These are phyloP conservation scores for Nymphalis io DNA, from an alignment of 1,140 invertebrate genomes.

Conservation along the genomic window DNA sequence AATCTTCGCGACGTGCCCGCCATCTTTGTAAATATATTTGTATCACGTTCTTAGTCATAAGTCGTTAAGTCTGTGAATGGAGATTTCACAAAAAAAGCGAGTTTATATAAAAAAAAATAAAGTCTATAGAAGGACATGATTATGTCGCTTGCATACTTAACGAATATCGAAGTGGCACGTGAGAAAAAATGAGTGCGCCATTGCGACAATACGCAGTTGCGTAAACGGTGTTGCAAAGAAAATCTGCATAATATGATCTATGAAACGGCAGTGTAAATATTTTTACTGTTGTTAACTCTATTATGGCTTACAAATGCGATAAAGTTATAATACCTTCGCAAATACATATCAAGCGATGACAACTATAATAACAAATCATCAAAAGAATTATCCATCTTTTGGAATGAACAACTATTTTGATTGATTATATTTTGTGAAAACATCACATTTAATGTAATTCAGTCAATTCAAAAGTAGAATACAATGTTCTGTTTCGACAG, in stretches of 20 bases:
- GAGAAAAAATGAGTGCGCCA: slow-evolving; percentile 52
- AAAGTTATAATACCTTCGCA: background rate
- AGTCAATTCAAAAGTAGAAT: no score
- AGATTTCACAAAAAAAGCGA: slow-evolving; percentile 67
- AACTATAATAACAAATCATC: background rate
- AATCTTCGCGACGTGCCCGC: slow-evolving; percentile 56
- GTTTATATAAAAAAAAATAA: slow-evolving; percentile 56
- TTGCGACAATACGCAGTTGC: slow-evolving; percentile 42
- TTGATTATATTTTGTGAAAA: no score
- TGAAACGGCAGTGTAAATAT: slow-evolving; percentile 16
- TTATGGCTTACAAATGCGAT: background rate
- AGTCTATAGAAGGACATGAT: slow-evolving; percentile 60
- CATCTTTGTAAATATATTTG: slow-evolving; percentile 67
- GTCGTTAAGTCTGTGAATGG: slow-evolving; percentile 64
- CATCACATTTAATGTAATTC: background rate
- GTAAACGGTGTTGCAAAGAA: slow-evolving; percentile 27
- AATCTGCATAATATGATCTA: slow-evolving; percentile 22
- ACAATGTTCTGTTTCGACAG: slow-evolving; percentile 4
- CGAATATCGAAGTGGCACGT: slow-evolving; percentile 60
- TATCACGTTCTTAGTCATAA: slow-evolving; percentile 74
- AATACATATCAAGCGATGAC: background rate
- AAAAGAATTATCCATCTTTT: background rate
- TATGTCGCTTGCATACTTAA: slow-evolving; percentile 60
- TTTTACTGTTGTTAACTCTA: slow-evolving; percentile 1
- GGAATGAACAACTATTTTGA: background rate